Percentiles rank a stretch among this genome's conserved stretches.
These are phyloP conservation scores for Pheosia tremula DNA, from an alignment of 2,888 invertebrate genomes.

Conservation along the genomic window DNA sequence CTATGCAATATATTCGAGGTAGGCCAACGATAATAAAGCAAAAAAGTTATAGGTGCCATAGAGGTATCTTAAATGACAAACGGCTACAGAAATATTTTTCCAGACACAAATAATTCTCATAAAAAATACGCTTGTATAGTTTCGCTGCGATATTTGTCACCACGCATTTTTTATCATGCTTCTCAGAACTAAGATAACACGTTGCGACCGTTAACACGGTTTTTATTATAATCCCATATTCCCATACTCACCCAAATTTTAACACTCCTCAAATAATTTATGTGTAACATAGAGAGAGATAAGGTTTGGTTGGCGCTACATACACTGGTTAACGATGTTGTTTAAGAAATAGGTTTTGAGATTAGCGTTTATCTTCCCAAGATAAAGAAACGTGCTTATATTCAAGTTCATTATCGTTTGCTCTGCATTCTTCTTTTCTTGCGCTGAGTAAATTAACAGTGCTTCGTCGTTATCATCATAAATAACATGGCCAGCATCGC, in stretches of 20 bases:
- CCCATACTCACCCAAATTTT: constrained; percentile 38
- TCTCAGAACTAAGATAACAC: constrained; percentile 66
- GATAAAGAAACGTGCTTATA: constrained; percentile 33
- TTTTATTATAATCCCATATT: constrained; percentile 57
- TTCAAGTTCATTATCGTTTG: constrained; percentile 27
- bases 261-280: constrained; percentile 47
- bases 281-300: constrained; percentile 45
- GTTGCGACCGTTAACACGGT: constrained; percentile 42
- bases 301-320: constrained; percentile 47
- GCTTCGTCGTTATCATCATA: constrained; percentile 49
- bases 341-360: constrained; percentile 42
- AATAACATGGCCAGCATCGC: constrained; percentile 44
- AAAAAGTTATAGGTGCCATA: not conserved
- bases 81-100: constrained; percentile 22
- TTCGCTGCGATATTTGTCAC: constrained; percentile 49
- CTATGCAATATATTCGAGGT: too few relatives aligned
- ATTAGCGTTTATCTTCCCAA: constrained; percentile 43
- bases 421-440: constrained; percentile 1
- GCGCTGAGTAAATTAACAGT: constrained; percentile 20
- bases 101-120: constrained; percentile 38
- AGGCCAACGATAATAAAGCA: too few relatives aligned
- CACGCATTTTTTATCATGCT: constrained; percentile 52
- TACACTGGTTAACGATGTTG: constrained; percentile 43
- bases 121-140: constrained; percentile 43
- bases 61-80: constrained; percentile 13